Evolutionary conservation across 2,797 vertebrate species (phyloP), one percentile per base, ranked within the genome.

Genomic region (Diplodus sargus): DNA sequence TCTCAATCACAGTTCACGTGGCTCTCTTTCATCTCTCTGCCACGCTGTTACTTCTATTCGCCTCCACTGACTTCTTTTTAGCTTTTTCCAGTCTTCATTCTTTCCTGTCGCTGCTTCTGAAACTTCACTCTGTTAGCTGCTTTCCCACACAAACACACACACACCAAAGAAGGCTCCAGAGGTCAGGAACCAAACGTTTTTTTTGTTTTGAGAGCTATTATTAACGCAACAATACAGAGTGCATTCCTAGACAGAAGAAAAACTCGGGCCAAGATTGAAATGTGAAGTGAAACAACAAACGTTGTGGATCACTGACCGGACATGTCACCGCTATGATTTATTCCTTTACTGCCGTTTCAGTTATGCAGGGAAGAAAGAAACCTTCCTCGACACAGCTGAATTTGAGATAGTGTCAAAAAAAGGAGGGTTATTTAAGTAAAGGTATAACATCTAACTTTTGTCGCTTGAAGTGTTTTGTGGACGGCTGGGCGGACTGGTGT

Each of bases 161-260:
- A 71, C 15, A 10, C 4, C 4, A 59, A 25, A 12, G 0, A 53
- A 57, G 76, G 5, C 42, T 34, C 23, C 74, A 62, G 66, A 74
- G 52, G 10, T 51, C 48, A 25, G 20, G 58, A 61, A 48, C 43
- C 54, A 58, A 48, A 71, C 14, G 23, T 56, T 52, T 54, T 34
- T 49, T 81, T 28, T 28, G 52, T 76, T 79, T 82, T 74, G 15
- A 81, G 22, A 71, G 66, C 63, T 78, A 79, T 87, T 78, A 34
- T 66, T 66, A 74, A 59, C 62, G 3, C 2, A 64, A 86, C 74
- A 87, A 88, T 81, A 76, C 78, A 85, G 70, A 83, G 76, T 82
- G 85, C 89, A 85, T 88, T 88, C 70, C 78, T 62, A 65, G 71
- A 75, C 84, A 59, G 39, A 72, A 59, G 47, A 42, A 76, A 72